Evolutionary conservation across 2,113 vertebrate genomes (phyloP), one percentile per base, ranked within the genome.

Genomic region (Hemiprocne comata): DNA sequence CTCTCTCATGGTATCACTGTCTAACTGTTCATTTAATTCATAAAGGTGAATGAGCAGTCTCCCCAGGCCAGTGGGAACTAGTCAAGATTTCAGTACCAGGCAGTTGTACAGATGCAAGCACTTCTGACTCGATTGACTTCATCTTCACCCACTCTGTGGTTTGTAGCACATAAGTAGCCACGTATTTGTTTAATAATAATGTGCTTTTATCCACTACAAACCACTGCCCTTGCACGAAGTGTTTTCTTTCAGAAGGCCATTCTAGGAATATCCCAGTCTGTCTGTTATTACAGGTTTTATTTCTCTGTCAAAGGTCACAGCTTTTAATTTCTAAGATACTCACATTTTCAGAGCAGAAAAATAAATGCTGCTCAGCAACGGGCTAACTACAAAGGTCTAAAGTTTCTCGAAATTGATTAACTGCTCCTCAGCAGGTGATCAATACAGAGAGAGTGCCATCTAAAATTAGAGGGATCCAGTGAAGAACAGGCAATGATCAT

Each of bases 271-370:
- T 46, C 33, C 76, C 4, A 0, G 11, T 89, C 61, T 40, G 24
- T 33, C 64, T 94, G 29, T 42, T 78, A 80, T 65, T 74, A 18
- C 24, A 80, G 33, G 53, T 64, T 88, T 94, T 90, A 88, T 88
- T 81, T 95, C 65, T 80, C 44, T 62, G 42, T 75, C 42, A 76
- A 17, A 46, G 29, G 54, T 74, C 64, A 89, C 55, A 83, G 13
- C 42, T 90, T 90, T 86, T 82, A 82, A 94, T 94, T 90, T 93
- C 70, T 61, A 84, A 77, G 76, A 61, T 81, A 80, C 18, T 54
- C 38, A 54, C 11, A 15, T 78, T 84, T 93, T 88, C 69, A 67
- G 82, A 70, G 31, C 7, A 60, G 57, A 80, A 70, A 88, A 95
- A 76, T 33, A 85, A 90, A 53, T 18, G 14, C 44, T 78, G 28